These are phyloP conservation scores for Episyrphus balteatus DNA, from an alignment of 1,140 invertebrate genomes.

Conservation along the genomic window DNA sequence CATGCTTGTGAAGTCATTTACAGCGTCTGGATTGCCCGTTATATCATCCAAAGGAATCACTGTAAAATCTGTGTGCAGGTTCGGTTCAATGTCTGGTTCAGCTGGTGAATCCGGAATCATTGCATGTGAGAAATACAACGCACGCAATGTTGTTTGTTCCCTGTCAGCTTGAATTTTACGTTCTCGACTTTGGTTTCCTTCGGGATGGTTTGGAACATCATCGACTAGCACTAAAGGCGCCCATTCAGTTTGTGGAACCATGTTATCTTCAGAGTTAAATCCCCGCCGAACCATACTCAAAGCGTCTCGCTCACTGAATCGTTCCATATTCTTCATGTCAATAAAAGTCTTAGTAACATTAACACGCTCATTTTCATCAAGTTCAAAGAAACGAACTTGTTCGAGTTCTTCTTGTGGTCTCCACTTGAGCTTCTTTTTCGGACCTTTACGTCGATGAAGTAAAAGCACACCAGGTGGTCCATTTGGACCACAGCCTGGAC, in stretches of 20 bases:
- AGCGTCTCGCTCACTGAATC: conserved; percentile 71
- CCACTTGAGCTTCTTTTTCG: conserved; percentile 78
- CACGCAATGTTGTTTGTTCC: conserved; percentile 71
- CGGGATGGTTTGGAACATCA: conserved; percentile 44
- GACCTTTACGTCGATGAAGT: conserved; percentile 45
- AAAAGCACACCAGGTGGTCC: conserved; percentile 32
- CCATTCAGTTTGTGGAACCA: conserved; percentile 68
- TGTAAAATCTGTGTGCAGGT: conserved; percentile 62
- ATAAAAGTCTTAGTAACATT: conserved; percentile 87
- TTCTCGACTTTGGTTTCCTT: conserved; percentile 73
- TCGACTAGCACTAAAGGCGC: conserved; percentile 53
- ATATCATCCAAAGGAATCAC: conserved; percentile 81
- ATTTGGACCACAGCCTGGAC: conserved; percentile 32
- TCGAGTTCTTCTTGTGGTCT: conserved; percentile 66
- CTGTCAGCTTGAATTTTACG: conserved; percentile 74
- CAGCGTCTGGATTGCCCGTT: conserved; percentile 63
- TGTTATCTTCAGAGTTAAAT: conserved; percentile 60
- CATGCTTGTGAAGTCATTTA: conserved; percentile 59
- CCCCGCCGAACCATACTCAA: conserved; percentile 63
- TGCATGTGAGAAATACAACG: conserved; percentile 71
- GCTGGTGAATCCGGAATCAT: conserved; percentile 78
- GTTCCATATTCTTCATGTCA: conserved; percentile 86
- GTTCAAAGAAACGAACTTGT: conserved; percentile 76
- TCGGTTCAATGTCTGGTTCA: conserved; percentile 74
- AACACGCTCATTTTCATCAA: conserved; percentile 88